These are phyloP conservation scores for Temnopleurus reevesii DNA, from an alignment of 53 echinoderm and acorn worm genomes.

Conservation along the genomic window DNA sequence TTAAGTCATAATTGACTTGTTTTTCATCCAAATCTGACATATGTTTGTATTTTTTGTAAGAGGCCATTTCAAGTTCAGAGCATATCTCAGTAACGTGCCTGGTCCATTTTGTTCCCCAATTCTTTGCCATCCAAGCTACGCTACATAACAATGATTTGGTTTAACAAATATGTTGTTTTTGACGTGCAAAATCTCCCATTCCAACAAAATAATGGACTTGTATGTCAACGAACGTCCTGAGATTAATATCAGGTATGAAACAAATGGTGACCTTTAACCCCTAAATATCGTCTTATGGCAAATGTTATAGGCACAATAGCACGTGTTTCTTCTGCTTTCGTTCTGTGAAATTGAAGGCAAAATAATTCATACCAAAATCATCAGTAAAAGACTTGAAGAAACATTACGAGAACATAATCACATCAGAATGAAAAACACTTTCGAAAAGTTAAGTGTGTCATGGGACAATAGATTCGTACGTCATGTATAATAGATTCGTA, in stretches of 20 bases:
- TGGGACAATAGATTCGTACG: too few species aligned
- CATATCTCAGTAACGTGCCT: background rate
- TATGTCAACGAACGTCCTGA: conserved; percentile 12
- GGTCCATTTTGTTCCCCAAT: background rate
- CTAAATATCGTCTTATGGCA: background rate
- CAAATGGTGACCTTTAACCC: background rate
- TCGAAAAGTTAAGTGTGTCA: too few species aligned
- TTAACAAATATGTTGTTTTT: background rate
- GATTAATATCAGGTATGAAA: conserved; percentile 18
- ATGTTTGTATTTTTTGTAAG: conserved; percentile 7
- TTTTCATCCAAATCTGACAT: conserved; percentile 16
- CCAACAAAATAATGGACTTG: background rate
- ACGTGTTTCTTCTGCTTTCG: too few species aligned
- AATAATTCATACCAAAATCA: too few species aligned
- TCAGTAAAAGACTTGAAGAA: too few species aligned
- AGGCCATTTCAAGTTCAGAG: background rate
- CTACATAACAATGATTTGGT: too few species aligned
- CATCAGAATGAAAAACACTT: too few species aligned
- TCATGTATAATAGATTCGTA: too few species aligned
- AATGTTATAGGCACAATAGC: background rate
- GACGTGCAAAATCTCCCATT: background rate
- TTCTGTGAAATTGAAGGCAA: too few species aligned
- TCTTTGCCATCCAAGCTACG: too few species aligned
- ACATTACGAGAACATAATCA: too few species aligned
- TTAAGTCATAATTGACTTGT: conserved; percentile 11